Evolutionary conservation across 2,888 invertebrate species (phyloP).

Genomic region (Athalia rosae): DNA sequence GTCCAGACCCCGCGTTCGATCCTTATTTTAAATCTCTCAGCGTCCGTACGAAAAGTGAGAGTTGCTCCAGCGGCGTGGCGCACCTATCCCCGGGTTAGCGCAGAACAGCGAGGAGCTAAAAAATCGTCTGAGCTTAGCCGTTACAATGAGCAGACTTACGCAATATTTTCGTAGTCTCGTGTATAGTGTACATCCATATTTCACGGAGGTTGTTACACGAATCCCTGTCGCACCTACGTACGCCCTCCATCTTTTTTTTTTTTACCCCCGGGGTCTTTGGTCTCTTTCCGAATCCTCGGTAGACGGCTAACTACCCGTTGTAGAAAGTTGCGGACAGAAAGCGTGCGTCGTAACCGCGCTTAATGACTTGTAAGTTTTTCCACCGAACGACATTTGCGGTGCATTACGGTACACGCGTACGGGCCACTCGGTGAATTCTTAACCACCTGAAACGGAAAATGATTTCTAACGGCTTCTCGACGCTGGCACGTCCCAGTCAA

Average conservation of each 20-base stretch:
- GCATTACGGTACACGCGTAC: slow-evolving; percentile 18
- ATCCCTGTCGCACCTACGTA: background rate
- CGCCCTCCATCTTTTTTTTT: background rate
- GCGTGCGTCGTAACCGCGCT: slow-evolving; percentile 38
- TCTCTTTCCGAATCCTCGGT: background rate
- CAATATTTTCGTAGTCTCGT: slow-evolving; percentile 10
- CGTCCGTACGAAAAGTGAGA: slow-evolving; percentile 38
- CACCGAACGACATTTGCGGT: slow-evolving; percentile 32
- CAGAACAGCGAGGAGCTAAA: slow-evolving; percentile 17
- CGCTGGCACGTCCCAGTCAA: slow-evolving; percentile 47
- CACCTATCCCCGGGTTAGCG: slow-evolving; percentile 16
- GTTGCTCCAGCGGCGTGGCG: slow-evolving; percentile 24
- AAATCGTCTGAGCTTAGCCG: slow-evolving; percentile 15
- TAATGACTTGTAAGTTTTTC: slow-evolving; percentile 12
- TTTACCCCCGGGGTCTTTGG: background rate
- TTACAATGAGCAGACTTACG: slow-evolving; percentile 16
- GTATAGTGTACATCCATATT: slow-evolving; percentile 32
- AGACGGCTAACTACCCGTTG: slow-evolving; percentile 1
- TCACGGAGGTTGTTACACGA: background rate
- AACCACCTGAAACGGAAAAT: slow-evolving; percentile 59
- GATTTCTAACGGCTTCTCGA: slow-evolving; percentile 68
- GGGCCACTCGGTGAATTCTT: slow-evolving; percentile 23
- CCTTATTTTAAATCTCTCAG: slow-evolving; percentile 14
- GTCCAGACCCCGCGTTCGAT: no score
- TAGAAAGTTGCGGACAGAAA: slow-evolving; percentile 43